Conservation (phyloP, 2,888 invertebrate genomes). For the Cephus sareptanus region DNA sequence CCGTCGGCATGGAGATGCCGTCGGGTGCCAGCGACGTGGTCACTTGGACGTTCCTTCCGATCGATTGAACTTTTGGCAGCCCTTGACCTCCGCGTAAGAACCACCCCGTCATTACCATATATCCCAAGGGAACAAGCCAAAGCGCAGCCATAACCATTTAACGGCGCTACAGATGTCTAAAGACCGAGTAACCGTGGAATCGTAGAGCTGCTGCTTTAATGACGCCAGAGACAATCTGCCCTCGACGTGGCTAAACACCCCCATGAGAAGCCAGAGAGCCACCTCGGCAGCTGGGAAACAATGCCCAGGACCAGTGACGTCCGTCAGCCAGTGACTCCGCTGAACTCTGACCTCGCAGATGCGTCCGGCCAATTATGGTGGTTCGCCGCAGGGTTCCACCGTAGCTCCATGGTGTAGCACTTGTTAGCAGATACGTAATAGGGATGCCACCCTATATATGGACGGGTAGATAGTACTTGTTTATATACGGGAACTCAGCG, state of each 20-base stretch:
- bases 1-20: neutral
- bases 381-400: constrained; percentile 1
- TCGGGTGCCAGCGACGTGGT: neutral
- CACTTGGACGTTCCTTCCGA: neutral
- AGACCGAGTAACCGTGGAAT: neutral
- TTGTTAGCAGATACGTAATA: constrained; percentile 4
- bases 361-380: constrained; percentile 1
- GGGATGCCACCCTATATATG: constrained; percentile 3
- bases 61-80: neutral
- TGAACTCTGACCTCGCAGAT: neutral
- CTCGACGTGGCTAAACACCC: neutral
- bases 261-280: neutral
- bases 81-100: neutral
- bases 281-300: no score
- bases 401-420: neutral
- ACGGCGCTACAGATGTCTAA: neutral
- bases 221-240: neutral
- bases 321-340: neutral
- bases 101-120: neutral
- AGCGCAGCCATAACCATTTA: neutral
- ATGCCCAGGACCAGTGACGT: neutral
- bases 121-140: neutral
- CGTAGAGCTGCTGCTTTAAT: neutral
- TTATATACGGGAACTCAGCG: neutral
- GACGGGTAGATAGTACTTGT: neutral